phyloP scores from a whole-genome alignment of 1,140 invertebrate species.

The Diprion similis region DNA sequence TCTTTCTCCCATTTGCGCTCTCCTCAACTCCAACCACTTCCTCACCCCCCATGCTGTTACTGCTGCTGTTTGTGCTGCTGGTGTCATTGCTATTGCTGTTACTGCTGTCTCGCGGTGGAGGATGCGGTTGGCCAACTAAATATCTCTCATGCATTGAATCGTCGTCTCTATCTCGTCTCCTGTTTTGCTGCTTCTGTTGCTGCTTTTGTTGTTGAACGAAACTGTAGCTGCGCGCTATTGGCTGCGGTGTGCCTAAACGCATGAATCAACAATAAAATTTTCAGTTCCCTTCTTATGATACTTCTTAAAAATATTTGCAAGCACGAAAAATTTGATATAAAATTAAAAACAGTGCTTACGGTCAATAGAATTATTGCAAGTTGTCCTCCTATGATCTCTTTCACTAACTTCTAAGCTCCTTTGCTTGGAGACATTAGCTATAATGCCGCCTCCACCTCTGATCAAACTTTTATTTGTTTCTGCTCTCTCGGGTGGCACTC shows the following conservation, averaged over 20 bases:
- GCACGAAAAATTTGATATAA: not conserved
- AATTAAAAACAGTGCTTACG: conserved; percentile 38
- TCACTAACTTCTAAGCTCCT: conserved; percentile 58
- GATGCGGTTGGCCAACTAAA: conserved; percentile 59
- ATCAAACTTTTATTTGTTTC: conserved; percentile 47
- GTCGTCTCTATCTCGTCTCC: conserved; percentile 64
- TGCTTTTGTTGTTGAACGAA: conserved; percentile 73
- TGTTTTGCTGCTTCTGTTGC: conserved; percentile 61
- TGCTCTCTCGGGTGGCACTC: conserved; percentile 44
- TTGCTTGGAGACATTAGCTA: conserved; percentile 54
- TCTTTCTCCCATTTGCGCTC: conserved; percentile 49
- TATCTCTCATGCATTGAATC: conserved; percentile 87
- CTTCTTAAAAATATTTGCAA: not conserved
- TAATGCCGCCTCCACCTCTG: conserved; percentile 31
- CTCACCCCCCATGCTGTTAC: conserved; percentile 51
- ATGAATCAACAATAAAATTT: not conserved
- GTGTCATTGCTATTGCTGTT: conserved; percentile 51
- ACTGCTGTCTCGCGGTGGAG: conserved; percentile 51
- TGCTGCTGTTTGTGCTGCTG: conserved; percentile 51
- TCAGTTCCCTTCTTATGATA: not conserved
- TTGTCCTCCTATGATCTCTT: conserved; percentile 47
- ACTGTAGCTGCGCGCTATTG: conserved; percentile 72
- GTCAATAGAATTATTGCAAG: conserved; percentile 54
- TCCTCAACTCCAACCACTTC: conserved; percentile 43
- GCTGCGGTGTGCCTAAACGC: conserved; percentile 46